Conservation (phyloP, 1,140 invertebrate species). For the Drosophila teissieri region DNA sequence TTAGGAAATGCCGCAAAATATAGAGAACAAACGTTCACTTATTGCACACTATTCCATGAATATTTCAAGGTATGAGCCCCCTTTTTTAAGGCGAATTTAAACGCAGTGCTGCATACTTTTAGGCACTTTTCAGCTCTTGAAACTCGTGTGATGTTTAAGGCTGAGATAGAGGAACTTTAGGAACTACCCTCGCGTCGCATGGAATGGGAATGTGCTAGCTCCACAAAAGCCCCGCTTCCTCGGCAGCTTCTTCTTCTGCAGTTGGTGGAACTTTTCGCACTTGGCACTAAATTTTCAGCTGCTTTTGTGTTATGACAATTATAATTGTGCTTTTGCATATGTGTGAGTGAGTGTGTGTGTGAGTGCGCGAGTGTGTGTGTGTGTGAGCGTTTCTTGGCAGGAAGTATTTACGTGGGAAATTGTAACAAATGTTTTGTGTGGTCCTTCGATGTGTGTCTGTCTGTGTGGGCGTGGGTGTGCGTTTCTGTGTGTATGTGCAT, state of each 20-base stretch:
- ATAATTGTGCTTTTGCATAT: constrained; percentile 76
- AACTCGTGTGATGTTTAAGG: background rate
- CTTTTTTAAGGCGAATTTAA: background rate
- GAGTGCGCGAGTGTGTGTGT: constrained; percentile 15
- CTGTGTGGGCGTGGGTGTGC: constrained; percentile 6
- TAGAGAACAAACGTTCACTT: too few relatives aligned
- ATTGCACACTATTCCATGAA: too few relatives aligned
- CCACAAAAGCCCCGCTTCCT: background rate
- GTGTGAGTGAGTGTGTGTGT: constrained; percentile 17
- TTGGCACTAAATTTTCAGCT: constrained; percentile 79
- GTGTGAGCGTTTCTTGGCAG: constrained; percentile 65
- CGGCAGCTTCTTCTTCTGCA: constrained; percentile 1
- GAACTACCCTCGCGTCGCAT: background rate
- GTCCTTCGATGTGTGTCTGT: constrained; percentile 44
- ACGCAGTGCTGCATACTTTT: background rate
- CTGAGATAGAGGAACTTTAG: background rate
- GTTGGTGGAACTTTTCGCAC: constrained; percentile 72
- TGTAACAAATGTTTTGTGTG: constrained; percentile 76
- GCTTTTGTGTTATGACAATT: constrained; percentile 82
- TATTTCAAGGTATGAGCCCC: background rate
- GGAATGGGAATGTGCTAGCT: constrained; percentile 1
- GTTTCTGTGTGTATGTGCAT: background rate
- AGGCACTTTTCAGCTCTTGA: background rate
- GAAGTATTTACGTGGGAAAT: constrained; percentile 80
- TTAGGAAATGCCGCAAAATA: background rate